Base-by-base conservation (phyloP, 37 sponge, comb jelly and placozoan species). In the Tethya wilhelma region DNA sequence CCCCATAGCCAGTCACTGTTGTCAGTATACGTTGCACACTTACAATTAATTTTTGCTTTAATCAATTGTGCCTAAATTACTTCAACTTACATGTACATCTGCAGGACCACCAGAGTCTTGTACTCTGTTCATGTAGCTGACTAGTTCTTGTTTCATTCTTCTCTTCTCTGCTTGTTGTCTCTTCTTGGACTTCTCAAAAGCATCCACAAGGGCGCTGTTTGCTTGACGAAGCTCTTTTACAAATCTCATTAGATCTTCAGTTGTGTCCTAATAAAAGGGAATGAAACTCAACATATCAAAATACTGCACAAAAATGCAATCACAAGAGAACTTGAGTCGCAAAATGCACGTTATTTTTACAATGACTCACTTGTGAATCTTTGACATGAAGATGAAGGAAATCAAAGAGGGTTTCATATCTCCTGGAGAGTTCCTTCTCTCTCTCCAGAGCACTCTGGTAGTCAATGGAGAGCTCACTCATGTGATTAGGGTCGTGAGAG, bases 151-250 rank as follows among this genome's bases (percentile, higher is more conserved):
- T 32, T 82, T 87, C 89, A 90, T 76, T 20, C 89, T 72, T 69
- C 79, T 90, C 86, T 87, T 90, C 56, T 95, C 91, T 14, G 84
- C 57, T 33, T 81, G 80, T 57, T 95, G 95, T 71, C 87, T 78
- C 39, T 88, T 87, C 79, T 90, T 95, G 55, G 91, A 84, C 68
- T 88, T 95, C 59, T 95, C 95, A 71, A 89, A 95, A 11, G 95
- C 95, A n/a, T 88, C 88, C 32, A 95, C 95, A 4, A 95, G 68
- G 6, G 95, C 91, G 20, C 82, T 84, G 70, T 95, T 95, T 2
- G 91, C 91, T 65, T 64, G 71, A 11, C 89, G 64, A 1, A 95
- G 86, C 41, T 90, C 89, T 40, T 85, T 79, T 56, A 95, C 88
- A 64, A 95, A 95, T 38, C 71, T 74, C 73, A 95, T 78, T 30